Conservation (phyloP, 2,113 vertebrate species). For the Mustela lutreola region DNA sequence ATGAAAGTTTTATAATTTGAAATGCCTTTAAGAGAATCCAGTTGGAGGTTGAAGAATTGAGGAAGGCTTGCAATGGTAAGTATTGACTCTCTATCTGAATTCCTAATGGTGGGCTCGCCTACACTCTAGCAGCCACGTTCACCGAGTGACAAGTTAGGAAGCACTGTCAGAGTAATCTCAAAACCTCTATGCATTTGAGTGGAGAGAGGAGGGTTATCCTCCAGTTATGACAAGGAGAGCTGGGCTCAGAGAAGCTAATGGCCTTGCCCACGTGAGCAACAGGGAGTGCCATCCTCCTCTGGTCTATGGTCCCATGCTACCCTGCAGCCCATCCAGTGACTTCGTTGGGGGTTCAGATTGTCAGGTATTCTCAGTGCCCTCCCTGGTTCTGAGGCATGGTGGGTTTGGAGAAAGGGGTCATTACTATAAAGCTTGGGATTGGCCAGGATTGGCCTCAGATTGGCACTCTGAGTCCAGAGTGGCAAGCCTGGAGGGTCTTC, state of each 20-base stretch:
- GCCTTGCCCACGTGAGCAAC: neutral
- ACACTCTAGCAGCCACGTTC: fast-evolving
- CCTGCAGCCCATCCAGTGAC: neutral
- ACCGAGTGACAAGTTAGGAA: neutral
- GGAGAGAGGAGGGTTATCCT: too few species aligned
- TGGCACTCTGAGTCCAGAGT: too few species aligned
- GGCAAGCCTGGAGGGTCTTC: neutral
- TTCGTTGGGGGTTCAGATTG: neutral
- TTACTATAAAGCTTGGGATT: neutral
- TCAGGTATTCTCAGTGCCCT: neutral
- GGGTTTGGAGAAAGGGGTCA: neutral
- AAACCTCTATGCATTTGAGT: fast-evolving
- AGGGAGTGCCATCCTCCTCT: neutral
- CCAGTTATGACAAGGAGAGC: neutral
- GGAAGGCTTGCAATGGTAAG: neutral
- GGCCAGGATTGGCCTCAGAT: too few species aligned
- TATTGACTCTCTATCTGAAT: neutral
- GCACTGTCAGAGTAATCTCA: neutral
- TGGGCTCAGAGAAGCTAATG: neutral
- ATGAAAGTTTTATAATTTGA: conserved; percentile 59
- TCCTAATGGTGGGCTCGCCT: neutral
- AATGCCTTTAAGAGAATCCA: conserved; percentile 29
- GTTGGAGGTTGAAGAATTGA: neutral
- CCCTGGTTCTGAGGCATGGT: neutral
- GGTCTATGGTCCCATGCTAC: neutral